Evolutionary conservation across 2,888 invertebrate genomes (phyloP).

Genomic region (Andrena praecox): DNA sequence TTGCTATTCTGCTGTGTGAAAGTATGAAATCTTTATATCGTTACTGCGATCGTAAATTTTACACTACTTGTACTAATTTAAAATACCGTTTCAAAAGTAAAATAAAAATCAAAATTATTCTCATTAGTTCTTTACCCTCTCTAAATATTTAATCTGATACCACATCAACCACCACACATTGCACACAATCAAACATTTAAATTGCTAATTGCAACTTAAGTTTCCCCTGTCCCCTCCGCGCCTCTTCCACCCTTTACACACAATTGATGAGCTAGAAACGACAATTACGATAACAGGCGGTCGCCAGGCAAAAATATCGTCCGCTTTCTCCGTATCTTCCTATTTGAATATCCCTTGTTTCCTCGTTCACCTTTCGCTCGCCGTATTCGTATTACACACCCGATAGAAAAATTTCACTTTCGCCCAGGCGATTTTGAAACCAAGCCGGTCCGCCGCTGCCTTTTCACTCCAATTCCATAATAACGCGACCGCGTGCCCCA

Average conservation of each 20-base stretch:
- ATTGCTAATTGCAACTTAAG: not conserved
- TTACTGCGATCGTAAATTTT: too few species aligned
- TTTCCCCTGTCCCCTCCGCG: not conserved
- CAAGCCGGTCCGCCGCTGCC: not conserved
- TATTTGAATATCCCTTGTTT: slow-evolving; percentile 8
- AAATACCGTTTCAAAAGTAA: too few species aligned
- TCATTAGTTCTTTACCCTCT: too few species aligned
- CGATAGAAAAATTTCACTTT: slow-evolving; percentile 57
- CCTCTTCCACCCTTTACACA: not conserved
- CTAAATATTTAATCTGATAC: too few species aligned
- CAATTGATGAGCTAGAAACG: not conserved
- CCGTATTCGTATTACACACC: not conserved
- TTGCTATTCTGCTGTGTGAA: too few species aligned
- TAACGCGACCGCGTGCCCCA: not conserved
- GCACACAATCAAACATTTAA: not conserved
- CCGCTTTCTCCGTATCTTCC: slow-evolving; percentile 35
- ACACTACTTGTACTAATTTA: too few species aligned
- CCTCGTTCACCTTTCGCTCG: not conserved
- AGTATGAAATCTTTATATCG: too few species aligned
- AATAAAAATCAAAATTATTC: too few species aligned
- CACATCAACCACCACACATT: too few species aligned
- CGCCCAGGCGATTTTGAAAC: slow-evolving; percentile 54
- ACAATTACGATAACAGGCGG: not conserved
- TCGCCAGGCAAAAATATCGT: slow-evolving; percentile 5
- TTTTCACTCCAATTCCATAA: slow-evolving; percentile 53